These are phyloP conservation scores for Turritopsis rubra DNA, from an alignment of 30 jellyfish, hydroid and myxozoan species.

Conservation along the genomic window DNA sequence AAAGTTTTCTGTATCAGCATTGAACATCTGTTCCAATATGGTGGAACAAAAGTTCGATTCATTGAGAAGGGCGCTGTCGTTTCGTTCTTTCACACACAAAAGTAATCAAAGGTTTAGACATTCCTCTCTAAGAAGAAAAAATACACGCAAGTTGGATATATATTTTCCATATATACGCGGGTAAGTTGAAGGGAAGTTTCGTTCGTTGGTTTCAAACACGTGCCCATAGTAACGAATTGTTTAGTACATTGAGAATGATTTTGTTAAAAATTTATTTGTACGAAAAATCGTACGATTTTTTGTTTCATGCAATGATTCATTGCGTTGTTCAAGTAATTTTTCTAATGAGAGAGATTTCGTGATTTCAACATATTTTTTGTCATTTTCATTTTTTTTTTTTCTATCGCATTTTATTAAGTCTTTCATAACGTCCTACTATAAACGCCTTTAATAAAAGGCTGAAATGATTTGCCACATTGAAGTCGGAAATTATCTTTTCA, in stretches of 20 bases:
- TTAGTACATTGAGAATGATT: background rate
- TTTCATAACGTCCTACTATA: too few species aligned
- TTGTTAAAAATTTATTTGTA: background rate
- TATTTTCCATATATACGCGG: conserved; percentile 19
- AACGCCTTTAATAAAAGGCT: too few species aligned
- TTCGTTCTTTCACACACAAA: background rate
- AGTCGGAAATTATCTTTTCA: too few species aligned
- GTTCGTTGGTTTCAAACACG: background rate
- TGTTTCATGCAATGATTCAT: background rate
- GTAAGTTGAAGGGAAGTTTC: too few species aligned
- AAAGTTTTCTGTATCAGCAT: conserved; percentile 12
- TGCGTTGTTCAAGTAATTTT: too few species aligned
- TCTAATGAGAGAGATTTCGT: too few species aligned
- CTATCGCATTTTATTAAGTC: too few species aligned
- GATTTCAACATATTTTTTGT: too few species aligned
- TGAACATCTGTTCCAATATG: conserved; percentile 4
- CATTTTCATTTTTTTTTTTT: too few species aligned
- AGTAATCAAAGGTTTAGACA: background rate
- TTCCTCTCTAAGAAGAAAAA: conserved; percentile 7
- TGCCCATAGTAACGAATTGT: background rate
- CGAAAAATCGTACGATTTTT: background rate
- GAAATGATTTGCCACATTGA: too few species aligned
- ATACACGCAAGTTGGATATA: conserved; percentile 17
- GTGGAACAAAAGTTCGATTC: conserved; percentile 1
- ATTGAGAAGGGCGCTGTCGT: background rate